Evolutionary conservation across 2,888 invertebrate species (phyloP), one percentile per base, ranked within the genome.

Genomic region (Leptopilina drosophilae): DNA sequence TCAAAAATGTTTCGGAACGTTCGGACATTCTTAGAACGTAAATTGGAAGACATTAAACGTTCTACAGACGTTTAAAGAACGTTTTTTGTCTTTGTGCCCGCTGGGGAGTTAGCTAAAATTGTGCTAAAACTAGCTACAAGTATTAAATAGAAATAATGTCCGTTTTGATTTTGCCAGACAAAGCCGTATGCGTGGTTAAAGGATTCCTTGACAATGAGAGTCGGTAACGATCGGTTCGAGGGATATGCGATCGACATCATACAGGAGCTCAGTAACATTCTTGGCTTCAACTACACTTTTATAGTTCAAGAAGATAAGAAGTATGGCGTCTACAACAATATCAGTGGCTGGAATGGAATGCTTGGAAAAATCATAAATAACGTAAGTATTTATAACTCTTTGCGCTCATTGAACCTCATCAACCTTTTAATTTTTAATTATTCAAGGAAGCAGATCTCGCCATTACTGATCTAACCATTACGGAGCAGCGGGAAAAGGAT

Each of bases 191-290:
- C 97, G 12, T 97, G 98, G 96, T 90, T 96, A 15, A 97, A 95
- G 89, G 94, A 96, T 87, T 95, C 95, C 0, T 90, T 95, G 15
- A 92, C 90, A 1, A 92, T 91, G 83, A 92, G 96, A 78, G 93
- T 93, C 75, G 97, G 97, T 1, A 98, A 98, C 88, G 96, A 96
- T 82, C 94, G 95, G 20, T 98, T 94, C 88, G 97, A 97, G 92
- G 97, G 97, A 7, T 98, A 96, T 88, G 96, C 96, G 49, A 95
- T 98, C 77, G 98, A 98, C 89, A 92, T 98, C 15, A 95, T 98
- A 78, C 93, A 96, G 56, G 96, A 97, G 89, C 93, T 98, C 66
- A 94, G 97, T 12, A 93, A 94, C 88, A 94, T 95, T 88, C 93
- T 97, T 26, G 95, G 95, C 64, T 98, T 98, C 91, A 96, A 95